Conservation (phyloP, 2,888 invertebrate genomes). For the Andrena praecox region DNA sequence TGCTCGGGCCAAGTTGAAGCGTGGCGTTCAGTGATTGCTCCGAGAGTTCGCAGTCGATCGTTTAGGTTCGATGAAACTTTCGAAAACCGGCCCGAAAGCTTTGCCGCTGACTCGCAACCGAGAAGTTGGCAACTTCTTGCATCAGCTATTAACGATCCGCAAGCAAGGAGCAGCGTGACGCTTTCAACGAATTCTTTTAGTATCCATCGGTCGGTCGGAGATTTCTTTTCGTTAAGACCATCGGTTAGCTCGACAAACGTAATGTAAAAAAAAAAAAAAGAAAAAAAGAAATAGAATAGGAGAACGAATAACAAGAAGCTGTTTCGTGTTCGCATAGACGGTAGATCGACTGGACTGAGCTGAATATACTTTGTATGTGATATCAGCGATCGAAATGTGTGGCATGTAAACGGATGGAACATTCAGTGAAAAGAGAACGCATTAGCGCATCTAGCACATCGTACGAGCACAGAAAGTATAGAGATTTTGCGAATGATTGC, state of each 20-base stretch:
- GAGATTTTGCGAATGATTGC: conserved; percentile 56
- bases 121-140: conserved; percentile 29
- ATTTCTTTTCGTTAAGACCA: background rate
- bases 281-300: too few species aligned
- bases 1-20: conserved; percentile 58
- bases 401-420: conserved; percentile 49
- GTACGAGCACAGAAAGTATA: conserved; percentile 37
- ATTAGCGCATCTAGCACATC: conserved; percentile 55
- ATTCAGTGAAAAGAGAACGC: conserved; percentile 47
- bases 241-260: background rate
- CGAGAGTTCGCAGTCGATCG: conserved; percentile 56
- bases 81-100: conserved; percentile 7
- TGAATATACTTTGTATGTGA: conserved; percentile 25
- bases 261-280: too few species aligned
- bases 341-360: conserved; percentile 65
- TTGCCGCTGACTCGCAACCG: background rate
- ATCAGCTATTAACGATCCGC: conserved; percentile 7
- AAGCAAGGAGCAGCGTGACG: background rate
- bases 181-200: background rate
- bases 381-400: conserved; percentile 46
- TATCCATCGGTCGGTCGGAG: background rate
- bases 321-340: conserved; percentile 28
- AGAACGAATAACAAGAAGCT: conserved; percentile 16
- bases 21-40: conserved; percentile 57
- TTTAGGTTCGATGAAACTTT: conserved; percentile 39